Percentiles rank a stretch among this genome's conserved stretches.
Conservation (phyloP, 2,113 vertebrate genomes). For the Eolophus roseicapilla region DNA sequence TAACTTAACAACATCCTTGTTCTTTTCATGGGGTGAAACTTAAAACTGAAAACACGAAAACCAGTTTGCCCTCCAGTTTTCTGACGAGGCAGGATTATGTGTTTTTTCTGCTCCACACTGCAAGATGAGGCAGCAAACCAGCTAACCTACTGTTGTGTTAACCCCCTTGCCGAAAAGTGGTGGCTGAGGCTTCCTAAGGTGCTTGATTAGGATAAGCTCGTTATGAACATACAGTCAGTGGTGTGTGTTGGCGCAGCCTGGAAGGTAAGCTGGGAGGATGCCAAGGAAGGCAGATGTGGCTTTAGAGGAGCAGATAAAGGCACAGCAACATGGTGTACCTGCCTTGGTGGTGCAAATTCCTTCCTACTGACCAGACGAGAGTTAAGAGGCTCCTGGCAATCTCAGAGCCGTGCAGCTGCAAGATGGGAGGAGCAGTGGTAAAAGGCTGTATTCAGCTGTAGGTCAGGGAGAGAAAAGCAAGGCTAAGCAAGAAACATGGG, state of each 20-base stretch:
- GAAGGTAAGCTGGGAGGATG: background rate
- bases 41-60: background rate
- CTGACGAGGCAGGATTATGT: background rate
- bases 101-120: background rate
- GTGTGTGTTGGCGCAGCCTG: background rate
- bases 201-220: background rate
- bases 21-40: background rate
- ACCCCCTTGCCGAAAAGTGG: background rate
- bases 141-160: background rate
- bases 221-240: background rate
- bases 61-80: background rate
- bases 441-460: slow-evolving; percentile 6
- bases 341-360: background rate
- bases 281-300: background rate
- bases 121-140: background rate
- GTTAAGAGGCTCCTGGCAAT: background rate
- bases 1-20: background rate
- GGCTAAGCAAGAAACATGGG: slow-evolving; percentile 5
- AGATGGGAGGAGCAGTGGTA: background rate
- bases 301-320: background rate
- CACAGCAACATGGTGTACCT: background rate
- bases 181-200: background rate
- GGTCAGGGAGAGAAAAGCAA: slow-evolving; percentile 31
- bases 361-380: background rate
- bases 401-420: background rate